Evolutionary conservation across 1,140 invertebrate species (phyloP), one percentile per base, ranked within the genome.

Genomic region (Aphaenogaster floridana): DNA sequence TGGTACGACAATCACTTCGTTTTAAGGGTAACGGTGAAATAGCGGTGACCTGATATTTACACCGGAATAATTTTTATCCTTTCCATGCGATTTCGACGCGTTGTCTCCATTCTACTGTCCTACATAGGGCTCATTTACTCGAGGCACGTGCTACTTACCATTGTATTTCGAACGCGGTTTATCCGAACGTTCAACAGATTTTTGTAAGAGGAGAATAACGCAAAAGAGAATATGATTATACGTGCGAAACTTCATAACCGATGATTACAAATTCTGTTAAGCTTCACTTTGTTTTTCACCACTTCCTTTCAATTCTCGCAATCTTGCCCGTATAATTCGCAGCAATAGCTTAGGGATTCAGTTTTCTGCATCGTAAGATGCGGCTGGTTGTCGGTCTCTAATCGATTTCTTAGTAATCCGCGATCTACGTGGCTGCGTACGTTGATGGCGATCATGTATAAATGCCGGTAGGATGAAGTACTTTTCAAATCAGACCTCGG

Each of bases 1-100:
- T 48, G 15, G 63, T 89, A 86, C 39, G 76, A 79, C 87, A 86
- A 89, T 87, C 81, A 28, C 59, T 79, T 57, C 45, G 17, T 84
- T 84, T 64, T 69, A 90, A 66, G 72, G 57, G 61, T 92, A 92
- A 91, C 90, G 87, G 89, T 88, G 78, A 69, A 84, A 71, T 81
- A 89, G 84, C 89, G n/a, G 77, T 88, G 89, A 88, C 83, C 89
- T 91, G 83, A 91, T 91, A 91, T 90, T 86, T 86, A 86, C 77
- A 88, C 83, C 66, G 74, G 89, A 88, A 91, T 90, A 92, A 92
- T 86, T 92, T 87, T 92, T 92, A 92, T 77, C 87, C 87, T 92
- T 91, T 91, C 86, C 79, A 87, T 85, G 79, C 88, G 57, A 89
- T 91, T 76, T 74, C 81, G 50, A 79, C 88, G 86, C 79, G 69